Evolutionary conservation across 2,888 invertebrate genomes (phyloP).

Genomic region (Sinhomidia bicolor): DNA sequence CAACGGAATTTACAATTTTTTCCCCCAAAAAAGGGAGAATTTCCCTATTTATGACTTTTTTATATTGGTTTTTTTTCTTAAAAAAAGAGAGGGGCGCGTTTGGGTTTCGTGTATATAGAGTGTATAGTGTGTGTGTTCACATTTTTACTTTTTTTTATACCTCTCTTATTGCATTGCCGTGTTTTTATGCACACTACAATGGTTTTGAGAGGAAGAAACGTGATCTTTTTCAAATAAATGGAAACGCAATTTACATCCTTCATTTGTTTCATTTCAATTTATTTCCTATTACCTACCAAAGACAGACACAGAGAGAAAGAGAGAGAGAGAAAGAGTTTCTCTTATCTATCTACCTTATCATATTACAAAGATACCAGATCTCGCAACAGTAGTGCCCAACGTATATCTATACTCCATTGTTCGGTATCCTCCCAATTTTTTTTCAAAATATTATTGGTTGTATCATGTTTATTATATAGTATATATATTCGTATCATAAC

Average conservation of each 20-base stretch:
- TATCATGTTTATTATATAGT: neutral
- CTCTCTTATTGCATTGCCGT: neutral
- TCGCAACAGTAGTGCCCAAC: too few relatives aligned
- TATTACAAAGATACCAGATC: neutral
- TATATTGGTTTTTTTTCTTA: slow-evolving; percentile 6
- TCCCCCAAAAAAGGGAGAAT: neutral
- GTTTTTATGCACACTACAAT: neutral
- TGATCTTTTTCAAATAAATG: slow-evolving; percentile 33
- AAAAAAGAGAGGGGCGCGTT: neutral
- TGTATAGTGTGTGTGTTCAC: neutral
- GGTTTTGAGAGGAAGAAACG: neutral
- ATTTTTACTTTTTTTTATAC: slow-evolving; percentile 12
- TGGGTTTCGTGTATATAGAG: too few relatives aligned
- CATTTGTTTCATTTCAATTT: slow-evolving; percentile 49
- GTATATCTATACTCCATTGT: too few relatives aligned
- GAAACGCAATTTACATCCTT: slow-evolving; percentile 57
- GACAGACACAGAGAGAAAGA: too few relatives aligned
- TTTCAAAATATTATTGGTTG: neutral
- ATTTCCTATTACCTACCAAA: slow-evolving; percentile 40
- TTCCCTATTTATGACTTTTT: slow-evolving; percentile 46
- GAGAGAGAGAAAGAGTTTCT: neutral
- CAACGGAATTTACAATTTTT: slow-evolving; percentile 56
- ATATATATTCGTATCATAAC: neutral
- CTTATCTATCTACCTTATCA: neutral
- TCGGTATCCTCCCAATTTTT: too few relatives aligned